These are phyloP conservation scores for Rhinella marina DNA, from an alignment of 2,797 vertebrate genomes.

Conservation along the genomic window DNA sequence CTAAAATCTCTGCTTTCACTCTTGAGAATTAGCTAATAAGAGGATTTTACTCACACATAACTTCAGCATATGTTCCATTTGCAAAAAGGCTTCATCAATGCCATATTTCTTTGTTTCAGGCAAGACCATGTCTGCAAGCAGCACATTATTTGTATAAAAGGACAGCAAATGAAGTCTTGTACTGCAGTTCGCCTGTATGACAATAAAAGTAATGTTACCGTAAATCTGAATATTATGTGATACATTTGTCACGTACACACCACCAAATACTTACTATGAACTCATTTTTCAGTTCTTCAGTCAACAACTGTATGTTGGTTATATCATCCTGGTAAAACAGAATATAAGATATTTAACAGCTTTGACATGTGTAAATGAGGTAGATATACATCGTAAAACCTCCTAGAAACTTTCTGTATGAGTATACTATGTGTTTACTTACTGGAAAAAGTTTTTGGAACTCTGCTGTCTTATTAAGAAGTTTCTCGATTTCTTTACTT, in stretches of 20 bases:
- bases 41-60: slow-evolving; percentile 71
- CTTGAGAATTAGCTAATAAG: background rate
- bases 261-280: slow-evolving; percentile 72
- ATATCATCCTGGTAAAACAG: slow-evolving; percentile 71
- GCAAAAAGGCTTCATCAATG: slow-evolving; percentile 69
- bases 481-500: slow-evolving; percentile 66
- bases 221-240: background rate
- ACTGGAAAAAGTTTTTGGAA: slow-evolving; percentile 72
- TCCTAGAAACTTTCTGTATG: slow-evolving; percentile 28
- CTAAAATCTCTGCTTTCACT: slow-evolving; percentile 24
- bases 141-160: slow-evolving; percentile 73
- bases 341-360: slow-evolving; percentile 1
- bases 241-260: background rate
- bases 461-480: slow-evolving; percentile 68
- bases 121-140: slow-evolving; percentile 61
- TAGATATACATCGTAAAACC: background rate
- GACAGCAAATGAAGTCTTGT: slow-evolving; percentile 72
- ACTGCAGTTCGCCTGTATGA: slow-evolving; percentile 70
- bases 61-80: slow-evolving; percentile 66
- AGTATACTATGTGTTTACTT: slow-evolving; percentile 65
- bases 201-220: slow-evolving; percentile 17
- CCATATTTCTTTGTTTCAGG: slow-evolving; percentile 56
- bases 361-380: background rate
- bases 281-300: slow-evolving; percentile 69
- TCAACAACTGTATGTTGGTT: slow-evolving; percentile 70